Base-by-base conservation (phyloP, 1,140 invertebrate species). In the Andrena cerasifolii region DNA sequence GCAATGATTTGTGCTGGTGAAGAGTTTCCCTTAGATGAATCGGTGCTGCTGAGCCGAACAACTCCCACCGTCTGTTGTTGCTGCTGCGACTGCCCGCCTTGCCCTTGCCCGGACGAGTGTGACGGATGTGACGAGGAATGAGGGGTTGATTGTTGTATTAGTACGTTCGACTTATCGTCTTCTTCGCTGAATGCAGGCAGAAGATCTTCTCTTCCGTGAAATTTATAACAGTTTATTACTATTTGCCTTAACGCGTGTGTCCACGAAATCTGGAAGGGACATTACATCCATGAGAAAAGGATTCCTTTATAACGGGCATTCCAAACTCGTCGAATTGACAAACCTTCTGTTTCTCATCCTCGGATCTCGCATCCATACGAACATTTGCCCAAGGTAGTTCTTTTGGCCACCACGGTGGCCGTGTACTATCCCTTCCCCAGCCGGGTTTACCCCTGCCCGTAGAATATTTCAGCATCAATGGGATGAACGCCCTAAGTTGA, bases 211-310 rank as follows among this genome's bases (percentile, higher is more conserved):
- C 98, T 94, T 1, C 98, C 98, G 93, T 99, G 98, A 93, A 98
- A 99, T 93, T 98, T 99, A 93, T 99, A 99, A 93, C 98, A 99
- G 93, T 99, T 99, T 88, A 99, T 98, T 53, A 99, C 98, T 84
- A 99, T 99, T 93, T 99, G 98, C 28, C 98, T 94, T 68, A 99
- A 93, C n/a, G 98, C 98, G 91, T 99, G 98, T 16, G 98, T 99
- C 98, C 98, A 99, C 40, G 98, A 99, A 85, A 99, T 98, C 98
- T 99, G 92, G 21, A 93, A 89, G 43, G 67, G 24, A 51, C 62
- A 18, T 61, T 28, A 43, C 26, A 40, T 51, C 21, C 2, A 10
- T 31, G 47, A 18, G 3, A 74, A 16, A 40, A 49, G 28, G 10
- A 4, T 59, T 21, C 40, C n/a, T 2, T 65, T 3, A 16, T 1